Base-by-base conservation (phyloP, 2,888 invertebrate genomes). In the Morpho achilles region DNA sequence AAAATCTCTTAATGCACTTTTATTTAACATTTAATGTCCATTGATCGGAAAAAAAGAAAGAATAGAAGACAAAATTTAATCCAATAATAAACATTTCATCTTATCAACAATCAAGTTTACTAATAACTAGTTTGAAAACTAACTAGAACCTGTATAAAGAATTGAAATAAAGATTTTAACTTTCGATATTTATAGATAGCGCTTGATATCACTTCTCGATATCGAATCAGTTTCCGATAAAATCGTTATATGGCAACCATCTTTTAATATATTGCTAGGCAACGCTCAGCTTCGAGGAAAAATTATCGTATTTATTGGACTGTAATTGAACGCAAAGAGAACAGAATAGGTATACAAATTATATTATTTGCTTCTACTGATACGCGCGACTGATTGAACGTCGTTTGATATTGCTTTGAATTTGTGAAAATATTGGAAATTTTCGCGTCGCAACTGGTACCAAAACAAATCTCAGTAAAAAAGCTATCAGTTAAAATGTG, bases 401-500 rank as follows among this genome's bases (percentile, higher is more conserved):
- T 39, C 50, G 53, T 50, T 55, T 56, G 56, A n/a, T 53, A 10
- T 45, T 42, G 56, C 46, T 63, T 67, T 67, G 66, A 61, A 62
- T 57, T 59, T 59, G 51, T 53, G 58, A 22, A 51, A 53, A 53
- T 59, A 59, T 55, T 51, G 45, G 32, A 50, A 61, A 53, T 58
- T 53, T 53, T 32, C 51, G 16, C 44, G 43, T 55, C 45, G 9
- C 23, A 49, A 45, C 44, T 58, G 8, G 32, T 46, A 59, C 50
- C 45, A 53, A 62, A 16, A 64, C 61, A 60, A 65, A 66, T 64
- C 58, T 58, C 59, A 52, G 61, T 59, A 64, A 67, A 64, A 59
- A 52, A 66, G 66, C 59, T 62, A 60, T 54, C 65, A 61, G 59
- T 59, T 60, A 64, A 54, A 63, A 63, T 64, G 63, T 62, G 59